Evolutionary conservation across 2,797 vertebrate species (phyloP).

Genomic region (Hapalemur alaotrensis): DNA sequence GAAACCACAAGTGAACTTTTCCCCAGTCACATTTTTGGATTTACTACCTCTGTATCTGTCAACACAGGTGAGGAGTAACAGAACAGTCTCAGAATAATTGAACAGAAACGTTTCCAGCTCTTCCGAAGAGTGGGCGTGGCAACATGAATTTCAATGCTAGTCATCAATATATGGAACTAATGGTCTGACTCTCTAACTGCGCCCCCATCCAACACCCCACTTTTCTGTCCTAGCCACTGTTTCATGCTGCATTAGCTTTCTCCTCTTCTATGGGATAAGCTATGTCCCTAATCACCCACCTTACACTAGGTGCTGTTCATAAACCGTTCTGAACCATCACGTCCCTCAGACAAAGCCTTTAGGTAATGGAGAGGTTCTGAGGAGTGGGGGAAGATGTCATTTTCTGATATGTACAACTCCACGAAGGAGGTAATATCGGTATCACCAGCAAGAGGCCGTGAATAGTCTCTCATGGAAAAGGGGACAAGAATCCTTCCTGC

Average conservation of each 20-base stretch:
- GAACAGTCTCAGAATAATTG: not conserved
- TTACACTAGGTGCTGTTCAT: not conserved
- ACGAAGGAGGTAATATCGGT: not conserved
- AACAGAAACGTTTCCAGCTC: not conserved
- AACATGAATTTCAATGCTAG: not conserved
- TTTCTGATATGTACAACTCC: not conserved
- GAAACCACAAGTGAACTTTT: not conserved
- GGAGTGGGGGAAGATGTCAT: accelerated
- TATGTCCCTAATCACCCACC: not conserved
- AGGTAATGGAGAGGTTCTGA: too few species aligned
- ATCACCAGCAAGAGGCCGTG: too few species aligned
- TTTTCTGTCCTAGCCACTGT: not conserved
- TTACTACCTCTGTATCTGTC: not conserved
- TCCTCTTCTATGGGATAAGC: not conserved
- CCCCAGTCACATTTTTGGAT: not conserved
- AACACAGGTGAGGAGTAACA: not conserved
- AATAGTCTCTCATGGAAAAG: not conserved
- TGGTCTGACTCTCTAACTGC: not conserved
- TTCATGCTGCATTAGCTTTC: not conserved
- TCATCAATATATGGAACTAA: not conserved
- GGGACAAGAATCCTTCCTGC: not conserved
- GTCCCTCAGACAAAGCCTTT: not conserved
- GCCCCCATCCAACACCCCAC: accelerated
- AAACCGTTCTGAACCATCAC: not conserved
- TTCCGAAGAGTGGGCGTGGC: not conserved